Evolutionary conservation across 2,797 vertebrate genomes (phyloP), one percentile per base, ranked within the genome.

Genomic region (Coregonus ussuriensis): DNA sequence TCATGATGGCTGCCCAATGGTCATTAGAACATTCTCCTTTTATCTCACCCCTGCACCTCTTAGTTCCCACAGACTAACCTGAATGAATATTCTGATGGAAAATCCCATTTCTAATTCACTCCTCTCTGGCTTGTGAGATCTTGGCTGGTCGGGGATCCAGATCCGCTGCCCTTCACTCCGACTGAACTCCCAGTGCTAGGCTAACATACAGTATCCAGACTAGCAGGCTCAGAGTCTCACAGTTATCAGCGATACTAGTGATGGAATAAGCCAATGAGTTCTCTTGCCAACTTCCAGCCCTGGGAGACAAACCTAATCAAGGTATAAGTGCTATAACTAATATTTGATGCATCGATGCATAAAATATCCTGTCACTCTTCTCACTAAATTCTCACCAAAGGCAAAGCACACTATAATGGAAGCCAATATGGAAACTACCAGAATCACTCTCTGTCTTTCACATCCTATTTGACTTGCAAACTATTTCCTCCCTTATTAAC

Each of bases 401-500:
- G 56, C 56, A 59, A 59, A 59, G 6, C 5, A 59, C 56, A 59
- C 56, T 59, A 9, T 59, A 59, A 59, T 59, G 56, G 56, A 21
- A 21, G 56, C 56, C 56, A 18, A 59, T 21, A 59, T 59, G 16
- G n/a, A 59, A 21, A 59, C 56, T 7, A 59, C 56, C 56, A 59
- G n/a, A n/a, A 31, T 52, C 35, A 16, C 71, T 68, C 56, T 63
- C 54, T 82, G 79, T 47, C 37, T 70, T 73, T 9, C 18, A n/a
- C 52, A 29, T 59, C 56, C 6, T 59, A 59, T 59, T 59, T 59
- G n/a, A 59, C 56, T 59, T 59, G 56, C 56, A 59, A 59, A 59
- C 56, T 59, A 59, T 59, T 59, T 59, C 56, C 56, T 21, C 56
- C 14, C 18, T 59, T 59, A 59, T 59, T 16, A 59, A 59, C 7